phyloP scores from a whole-genome alignment of 2,797 vertebrate species.

The Trematomus bernacchii region DNA sequence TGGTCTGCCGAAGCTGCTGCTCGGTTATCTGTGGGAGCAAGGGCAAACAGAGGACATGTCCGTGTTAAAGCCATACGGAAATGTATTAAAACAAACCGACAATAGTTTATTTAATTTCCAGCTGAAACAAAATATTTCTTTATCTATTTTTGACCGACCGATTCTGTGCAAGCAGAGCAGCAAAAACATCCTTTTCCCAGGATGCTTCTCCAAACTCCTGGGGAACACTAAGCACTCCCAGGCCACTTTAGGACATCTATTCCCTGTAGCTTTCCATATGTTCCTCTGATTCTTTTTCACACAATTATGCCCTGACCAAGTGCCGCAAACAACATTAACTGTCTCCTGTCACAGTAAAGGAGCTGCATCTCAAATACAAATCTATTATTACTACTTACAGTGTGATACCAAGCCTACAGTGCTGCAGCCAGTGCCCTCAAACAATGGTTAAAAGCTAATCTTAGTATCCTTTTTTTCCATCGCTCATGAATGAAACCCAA shows the following conservation, averaged over 20 bases:
- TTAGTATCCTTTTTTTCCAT: constrained; percentile 17
- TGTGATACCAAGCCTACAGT: constrained; percentile 26
- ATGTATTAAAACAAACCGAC: constrained; percentile 38
- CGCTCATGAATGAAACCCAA: constrained; percentile 34
- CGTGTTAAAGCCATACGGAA: constrained; percentile 17
- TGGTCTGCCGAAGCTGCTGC: constrained; percentile 98
- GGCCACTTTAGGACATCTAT: constrained; percentile 11
- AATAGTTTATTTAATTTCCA: not conserved
- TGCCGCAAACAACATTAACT: constrained; percentile 6
- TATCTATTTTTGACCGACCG: not conserved
- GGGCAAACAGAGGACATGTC: constrained; percentile 41
- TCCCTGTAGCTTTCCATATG: constrained; percentile 21
- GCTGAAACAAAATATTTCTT: constrained; percentile 3
- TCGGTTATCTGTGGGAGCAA: constrained; percentile 92
- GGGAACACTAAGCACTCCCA: constrained; percentile 8
- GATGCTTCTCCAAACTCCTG: not conserved
- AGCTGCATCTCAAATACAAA: constrained; percentile 28
- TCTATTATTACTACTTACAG: constrained; percentile 24
- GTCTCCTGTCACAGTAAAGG: not conserved
- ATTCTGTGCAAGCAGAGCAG: not conserved
- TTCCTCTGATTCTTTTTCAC: constrained; percentile 33
- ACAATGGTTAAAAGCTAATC: not conserved
- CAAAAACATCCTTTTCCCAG: not conserved
- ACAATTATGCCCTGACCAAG: not conserved
- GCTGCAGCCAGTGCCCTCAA: constrained; percentile 10